Evolutionary conservation across 2,888 invertebrate species (phyloP), one percentile per base, ranked within the genome.

Genomic region (Pyrrhosoma nymphula): DNA sequence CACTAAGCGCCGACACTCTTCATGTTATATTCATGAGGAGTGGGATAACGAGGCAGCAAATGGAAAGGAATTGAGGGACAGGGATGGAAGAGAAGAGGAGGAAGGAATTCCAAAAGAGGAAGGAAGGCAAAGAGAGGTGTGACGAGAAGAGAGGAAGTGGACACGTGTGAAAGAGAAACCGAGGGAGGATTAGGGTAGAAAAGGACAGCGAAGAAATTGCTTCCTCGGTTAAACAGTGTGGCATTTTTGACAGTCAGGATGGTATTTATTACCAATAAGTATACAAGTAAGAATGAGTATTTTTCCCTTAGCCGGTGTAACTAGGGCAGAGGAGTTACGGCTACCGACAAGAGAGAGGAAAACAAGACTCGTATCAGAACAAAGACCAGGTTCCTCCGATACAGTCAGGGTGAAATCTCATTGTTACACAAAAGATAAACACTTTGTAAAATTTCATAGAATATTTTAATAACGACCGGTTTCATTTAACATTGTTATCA

Each of bases 21-120:
- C 69, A 69, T 69, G 69, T 69, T 69, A 69, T 69, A 69, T 69
- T 69, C 69, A 69, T 69, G 69, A 69, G 69, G n/a, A n/a, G 6
- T n/a, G 69, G 69, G 69, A 69, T 69, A 69, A 69, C 69, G 69
- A 69, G 69, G 69, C 23, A 47, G 47, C 47, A 69, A 69, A 69
- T 69, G 69, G 69, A n/a, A 26, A 69, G 69, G 69, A 69, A 69
- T 8, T 47, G 47, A 47, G 47, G 47, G 47, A 2, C 47, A 47
- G 47, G 47, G 8, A 47, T 2, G 8, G 47, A 26, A 23, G 69
- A 69, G 26, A 26, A n/a, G 26, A 69, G 12, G 26, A 69, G 12
- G 69, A 26, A n/a, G 6, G n/a, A n/a, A 69, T 69, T 23, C n/a
- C 69, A n/a, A 69, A 3, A 12, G 10, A 26, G 69, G 26, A 69